Evolutionary conservation across 2,888 invertebrate species (phyloP), one percentile per base, ranked within the genome.

Genomic region (Drosophila leonis): DNA sequence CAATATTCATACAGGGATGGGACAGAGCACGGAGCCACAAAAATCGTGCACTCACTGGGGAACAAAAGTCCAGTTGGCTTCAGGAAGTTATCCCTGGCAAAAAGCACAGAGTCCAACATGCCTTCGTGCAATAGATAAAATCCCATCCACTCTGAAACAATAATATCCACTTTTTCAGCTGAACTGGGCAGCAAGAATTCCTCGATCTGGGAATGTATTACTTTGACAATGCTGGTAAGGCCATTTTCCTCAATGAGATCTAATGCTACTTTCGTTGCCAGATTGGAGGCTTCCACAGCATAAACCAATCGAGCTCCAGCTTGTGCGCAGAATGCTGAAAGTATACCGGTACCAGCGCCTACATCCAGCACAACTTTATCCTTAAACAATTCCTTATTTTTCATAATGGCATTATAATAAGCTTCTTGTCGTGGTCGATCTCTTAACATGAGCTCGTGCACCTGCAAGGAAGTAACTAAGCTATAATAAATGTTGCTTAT

Each of bases 101-200:
- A 93, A 13, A 98, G 93, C 4, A 99, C 96, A 0, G 98, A 97
- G 92, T 98, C 97, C 61, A 99, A 92, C 99, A 99, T 99, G 9
- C 97, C 98, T 93, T 99, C 98, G 91, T 98, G 98, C 18, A 99
- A 93, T 37, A 99, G 94, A 93, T 98, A 98, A 93, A 98, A 98
- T 0, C 98, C 98, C 98, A 99, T 99, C 98, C 98, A 99, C 93
- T 99, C 98, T 0, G 98, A 98, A 7, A 99, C 95, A 75, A 99
- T 97, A 12, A 98, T 95, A 92, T 98, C 98, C 2, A 97, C 97
- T 92, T 96, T 95, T 10, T 94, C 94, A 57, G 95, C 83, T 8
- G 92, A 93, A 4, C 74, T 81, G 0, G 96, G 95, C 56, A 97
- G 92, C 1, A 92, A 91, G 4, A 98, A 94, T 89, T 98, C 96